Percentiles rank a stretch among this genome's conserved stretches.
These are phyloP conservation scores for Drosophila pseudotakahashii DNA, from an alignment of 2,888 invertebrate species.

Conservation along the genomic window DNA sequence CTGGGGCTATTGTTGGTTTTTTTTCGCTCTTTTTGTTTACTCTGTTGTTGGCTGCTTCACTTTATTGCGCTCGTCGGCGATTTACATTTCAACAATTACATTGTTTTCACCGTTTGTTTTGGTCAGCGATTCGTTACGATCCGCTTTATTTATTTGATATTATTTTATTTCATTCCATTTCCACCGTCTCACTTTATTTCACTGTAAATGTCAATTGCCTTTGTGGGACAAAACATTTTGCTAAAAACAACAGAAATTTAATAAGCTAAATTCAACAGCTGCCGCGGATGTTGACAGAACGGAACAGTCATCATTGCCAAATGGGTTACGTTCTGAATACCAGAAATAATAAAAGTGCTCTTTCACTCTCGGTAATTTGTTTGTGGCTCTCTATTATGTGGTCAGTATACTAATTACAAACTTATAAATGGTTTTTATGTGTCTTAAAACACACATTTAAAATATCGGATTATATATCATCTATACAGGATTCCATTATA, in stretches of 20 bases:
- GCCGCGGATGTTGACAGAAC: slow-evolving; percentile 34
- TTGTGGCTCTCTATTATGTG: not conserved
- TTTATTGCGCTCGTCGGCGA: slow-evolving; percentile 11
- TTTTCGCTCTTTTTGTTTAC: slow-evolving; percentile 6
- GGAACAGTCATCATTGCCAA: slow-evolving; percentile 44
- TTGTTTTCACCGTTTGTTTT: slow-evolving; percentile 52
- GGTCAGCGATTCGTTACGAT: slow-evolving; percentile 33
- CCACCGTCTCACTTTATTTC: slow-evolving; percentile 49
- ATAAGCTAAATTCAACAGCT: slow-evolving; percentile 41
- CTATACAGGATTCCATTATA: not conserved
- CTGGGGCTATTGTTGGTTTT: slow-evolving; percentile 18
- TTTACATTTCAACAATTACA: slow-evolving; percentile 58
- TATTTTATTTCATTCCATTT: slow-evolving; percentile 12
- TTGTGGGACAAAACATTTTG: slow-evolving; percentile 57
- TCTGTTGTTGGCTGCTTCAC: not conserved
- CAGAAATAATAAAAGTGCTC: slow-evolving; percentile 30
- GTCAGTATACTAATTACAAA: not conserved
- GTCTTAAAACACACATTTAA: too few relatives aligned
- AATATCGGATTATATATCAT: not conserved
- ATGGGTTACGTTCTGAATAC: slow-evolving; percentile 72
- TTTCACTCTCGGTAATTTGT: not conserved
- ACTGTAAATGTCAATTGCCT: slow-evolving; percentile 71
- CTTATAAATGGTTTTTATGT: not conserved
- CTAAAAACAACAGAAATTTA: slow-evolving; percentile 45
- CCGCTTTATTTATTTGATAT: slow-evolving; percentile 11